These are phyloP conservation scores for Campodea augens DNA, from an alignment of 1,140 invertebrate genomes.

Conservation along the genomic window DNA sequence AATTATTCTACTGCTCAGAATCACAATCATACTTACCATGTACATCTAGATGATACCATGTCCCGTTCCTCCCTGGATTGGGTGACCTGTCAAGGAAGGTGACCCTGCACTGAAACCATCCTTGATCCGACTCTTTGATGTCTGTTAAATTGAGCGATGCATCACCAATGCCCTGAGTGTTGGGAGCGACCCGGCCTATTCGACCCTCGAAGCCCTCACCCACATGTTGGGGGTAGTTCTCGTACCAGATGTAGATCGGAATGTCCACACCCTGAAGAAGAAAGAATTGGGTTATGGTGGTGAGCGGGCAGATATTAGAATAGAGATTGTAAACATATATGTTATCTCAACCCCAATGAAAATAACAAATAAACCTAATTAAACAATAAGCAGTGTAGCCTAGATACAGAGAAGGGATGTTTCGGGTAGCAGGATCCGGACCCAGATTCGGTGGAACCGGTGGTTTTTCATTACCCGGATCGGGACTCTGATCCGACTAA, in stretches of 20 bases:
- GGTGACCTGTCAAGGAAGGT: conserved; percentile 85
- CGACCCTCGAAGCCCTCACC: conserved; percentile 78
- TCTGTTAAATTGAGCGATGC: conserved; percentile 86
- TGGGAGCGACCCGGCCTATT: conserved; percentile 64
- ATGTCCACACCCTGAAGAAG: conserved; percentile 62
- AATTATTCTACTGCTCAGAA: too few species aligned
- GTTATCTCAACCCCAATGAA: too few species aligned
- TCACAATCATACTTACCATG: conserved; percentile 38
- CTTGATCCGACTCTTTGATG: conserved; percentile 79
- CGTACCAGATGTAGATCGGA: conserved; percentile 93
- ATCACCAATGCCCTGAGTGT: conserved; percentile 66
- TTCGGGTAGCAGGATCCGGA: too few species aligned
- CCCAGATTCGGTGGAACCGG: too few species aligned
- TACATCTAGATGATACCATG: conserved; percentile 91
- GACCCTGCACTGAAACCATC: conserved; percentile 94
- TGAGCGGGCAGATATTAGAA: neutral
- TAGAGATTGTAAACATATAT: neutral
- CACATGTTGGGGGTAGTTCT: conserved; percentile 84
- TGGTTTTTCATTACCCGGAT: too few species aligned
- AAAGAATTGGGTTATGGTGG: neutral
- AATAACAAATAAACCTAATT: too few species aligned
- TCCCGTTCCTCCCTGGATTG: conserved; percentile 73
- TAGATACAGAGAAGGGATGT: too few species aligned
- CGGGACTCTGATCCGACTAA: too few species aligned
- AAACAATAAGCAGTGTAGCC: too few species aligned